Percentiles rank a stretch among this genome's conserved stretches.
Evolutionary conservation across 2,113 vertebrate species (phyloP).

Genomic region (Platichthys flesus): DNA sequence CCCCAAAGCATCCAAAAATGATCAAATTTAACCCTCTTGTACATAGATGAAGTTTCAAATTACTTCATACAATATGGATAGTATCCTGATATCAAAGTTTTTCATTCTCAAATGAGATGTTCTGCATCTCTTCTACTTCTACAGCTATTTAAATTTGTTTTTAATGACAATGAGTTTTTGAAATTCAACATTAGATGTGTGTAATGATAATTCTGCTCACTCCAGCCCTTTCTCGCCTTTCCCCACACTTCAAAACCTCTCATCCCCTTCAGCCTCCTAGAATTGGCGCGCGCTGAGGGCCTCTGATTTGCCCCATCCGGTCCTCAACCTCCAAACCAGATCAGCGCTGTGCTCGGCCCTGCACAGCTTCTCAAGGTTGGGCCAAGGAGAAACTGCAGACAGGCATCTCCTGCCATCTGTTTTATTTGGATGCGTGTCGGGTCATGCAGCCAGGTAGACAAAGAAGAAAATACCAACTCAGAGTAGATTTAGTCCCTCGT

Average conservation of each 20-base stretch:
- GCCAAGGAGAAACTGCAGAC: slow-evolving; percentile 68
- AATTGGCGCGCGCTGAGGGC: slow-evolving; percentile 16
- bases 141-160: background rate
- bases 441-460: slow-evolving; percentile 33
- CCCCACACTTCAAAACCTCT: slow-evolving; percentile 1
- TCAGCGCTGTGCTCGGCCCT: slow-evolving; percentile 50
- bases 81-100: too few species aligned
- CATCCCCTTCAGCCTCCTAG: slow-evolving; percentile 16
- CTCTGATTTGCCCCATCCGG: slow-evolving; percentile 31
- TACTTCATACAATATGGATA: background rate
- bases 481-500: slow-evolving; percentile 7
- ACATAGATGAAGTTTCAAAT: background rate
- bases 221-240: slow-evolving; percentile 14
- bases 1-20: too few species aligned
- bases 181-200: background rate
- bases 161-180: background rate
- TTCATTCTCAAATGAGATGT: background rate
- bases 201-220: background rate
- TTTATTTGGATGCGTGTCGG: slow-evolving; percentile 55
- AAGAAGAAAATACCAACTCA: slow-evolving; percentile 21
- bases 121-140: background rate
- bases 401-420: slow-evolving; percentile 68
- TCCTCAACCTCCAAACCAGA: slow-evolving; percentile 46
- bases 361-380: slow-evolving; percentile 78
- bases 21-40: background rate